Evolutionary conservation across 92 coral and sea anemone genomes (phyloP), one percentile per base, ranked within the genome.

Genomic region (Palythoa grandiflora): DNA sequence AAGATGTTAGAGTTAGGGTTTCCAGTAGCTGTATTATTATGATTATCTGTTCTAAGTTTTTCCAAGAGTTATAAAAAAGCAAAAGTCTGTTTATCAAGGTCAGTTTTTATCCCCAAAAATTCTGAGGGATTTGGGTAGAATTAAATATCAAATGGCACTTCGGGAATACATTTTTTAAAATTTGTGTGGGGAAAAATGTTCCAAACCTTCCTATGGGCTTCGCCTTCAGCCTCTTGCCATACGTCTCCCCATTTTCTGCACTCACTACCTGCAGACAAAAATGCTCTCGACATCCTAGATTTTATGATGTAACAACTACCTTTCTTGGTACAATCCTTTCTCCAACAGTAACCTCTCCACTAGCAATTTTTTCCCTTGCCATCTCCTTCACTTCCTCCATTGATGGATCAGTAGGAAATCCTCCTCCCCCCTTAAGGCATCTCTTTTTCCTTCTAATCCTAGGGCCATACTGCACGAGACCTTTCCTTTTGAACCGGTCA

Each of bases 401-500:
- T 20, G 73, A 68, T 20, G 73, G 73, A 20, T 68, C 73, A 21
- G 37, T 14, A 20, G 73, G 73, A 68, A 68, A 28, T 7, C 9
- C n/a, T 68, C 73, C 38, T 68, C 73, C 73, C 6, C 38, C 73
- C 0, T 7, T 68, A 68, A 68, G 73, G 38, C 73, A 39, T 68
- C 73, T 68, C 73, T 68, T 68, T 68, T 68, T 68, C n/a, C 73
- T 68, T 68, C 72, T 66, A n/a, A 68, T 68, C 12, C 73, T 11
- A 19, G 73, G 73, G 16, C 39, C 39, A 68, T 68, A 2, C 21
- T 68, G 50, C 50, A 44, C 38, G 6, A 11, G 38, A 3, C 73
- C 73, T 68, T 37, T 83, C 48, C 70, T 71, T 44, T 84, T 84
- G 86, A 86, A 86, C 21, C 55, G 74, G 51, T 78, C 47, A 15